These are phyloP conservation scores for Coilia nasus DNA, from an alignment of 2,797 vertebrate genomes.

Conservation along the genomic window DNA sequence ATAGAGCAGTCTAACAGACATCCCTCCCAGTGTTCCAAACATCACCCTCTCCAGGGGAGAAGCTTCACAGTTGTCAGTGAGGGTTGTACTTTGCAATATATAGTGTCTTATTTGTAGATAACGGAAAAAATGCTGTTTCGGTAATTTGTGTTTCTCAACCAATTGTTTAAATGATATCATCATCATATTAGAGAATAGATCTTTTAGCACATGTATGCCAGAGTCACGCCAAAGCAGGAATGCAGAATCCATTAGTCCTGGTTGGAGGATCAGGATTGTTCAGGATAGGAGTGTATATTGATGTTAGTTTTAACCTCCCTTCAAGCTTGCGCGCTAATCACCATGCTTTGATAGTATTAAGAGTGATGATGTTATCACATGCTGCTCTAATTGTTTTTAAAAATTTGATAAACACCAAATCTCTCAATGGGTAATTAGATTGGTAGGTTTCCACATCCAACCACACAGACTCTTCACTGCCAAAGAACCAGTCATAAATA, in stretches of 20 bases:
- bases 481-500: neutral
- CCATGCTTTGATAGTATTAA: slow-evolving; percentile 1
- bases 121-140: slow-evolving; percentile 13
- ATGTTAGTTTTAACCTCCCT: neutral
- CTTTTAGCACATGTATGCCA: neutral
- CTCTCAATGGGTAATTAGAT: neutral
- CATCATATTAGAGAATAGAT: neutral
- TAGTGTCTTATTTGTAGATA: slow-evolving; percentile 27
- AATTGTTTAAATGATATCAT: slow-evolving; percentile 12
- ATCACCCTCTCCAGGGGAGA: slow-evolving; percentile 12
- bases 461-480: neutral
- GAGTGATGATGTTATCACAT: neutral
- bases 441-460: neutral
- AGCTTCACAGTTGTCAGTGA: neutral
- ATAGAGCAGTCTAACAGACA: neutral
- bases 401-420: neutral
- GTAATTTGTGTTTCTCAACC: neutral
- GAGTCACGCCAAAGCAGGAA: too few relatives aligned
- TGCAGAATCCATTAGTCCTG: too few relatives aligned
- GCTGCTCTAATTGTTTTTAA: neutral
- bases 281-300: neutral
- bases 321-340: neutral
- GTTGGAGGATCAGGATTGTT: slow-evolving; percentile 1
- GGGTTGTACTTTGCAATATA: neutral
- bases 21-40: neutral